Evolutionary conservation across 1,140 invertebrate species (phyloP).

Genomic region (silkworm (Bombyx mori)): ASM3026992v2 NC_085111.1:6019001-6019500

Average conservation of each 20-base stretch:
- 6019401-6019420: slow-evolving; percentile 46
- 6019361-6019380: slow-evolving; percentile 66
- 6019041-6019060: slow-evolving; percentile 46
- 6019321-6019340: slow-evolving; percentile 64
- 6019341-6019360: slow-evolving; percentile 58
- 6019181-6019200: too few relatives aligned
- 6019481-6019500: too few relatives aligned
- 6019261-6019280: too few relatives aligned
- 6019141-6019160: too few relatives aligned
- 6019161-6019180: too few relatives aligned
- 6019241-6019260: too few relatives aligned
- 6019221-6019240: too few relatives aligned
- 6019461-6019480: background rate
- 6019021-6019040: slow-evolving; percentile 57
- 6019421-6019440: slow-evolving; percentile 15
- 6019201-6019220: too few relatives aligned
- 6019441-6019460: slow-evolving; percentile 5
- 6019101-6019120: too few relatives aligned
- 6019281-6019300: too few relatives aligned
- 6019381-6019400: slow-evolving; percentile 69
- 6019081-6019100: slow-evolving; percentile 33
- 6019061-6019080: slow-evolving; percentile 57
- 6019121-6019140: too few relatives aligned
- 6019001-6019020: slow-evolving; percentile 60
- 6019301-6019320: slow-evolving; percentile 52